Percentiles rank a stretch among this genome's conserved stretches.
Evolutionary conservation across 2,113 vertebrate species (phyloP).

Genomic region (Tachycineta bicolor): DNA sequence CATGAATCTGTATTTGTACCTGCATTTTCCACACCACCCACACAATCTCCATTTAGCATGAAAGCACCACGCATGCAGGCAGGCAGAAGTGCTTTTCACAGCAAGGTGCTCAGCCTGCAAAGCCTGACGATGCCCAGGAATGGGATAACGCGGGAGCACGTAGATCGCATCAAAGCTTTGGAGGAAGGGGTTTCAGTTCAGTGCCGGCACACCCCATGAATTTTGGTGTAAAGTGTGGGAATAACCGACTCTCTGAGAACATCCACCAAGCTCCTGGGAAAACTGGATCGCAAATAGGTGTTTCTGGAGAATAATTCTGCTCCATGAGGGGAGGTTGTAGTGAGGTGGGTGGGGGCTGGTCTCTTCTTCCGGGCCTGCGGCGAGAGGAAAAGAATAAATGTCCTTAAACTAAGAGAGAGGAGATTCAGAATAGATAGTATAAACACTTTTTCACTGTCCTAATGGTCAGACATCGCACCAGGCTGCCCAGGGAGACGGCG

Average conservation of each 20-base stretch:
- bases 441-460: neutral
- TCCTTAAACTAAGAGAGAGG: neutral
- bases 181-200: neutral
- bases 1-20: neutral
- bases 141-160: accelerated
- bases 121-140: accelerated
- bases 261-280: accelerated
- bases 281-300: accelerated
- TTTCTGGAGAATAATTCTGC: neutral
- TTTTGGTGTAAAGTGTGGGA: accelerated
- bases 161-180: accelerated
- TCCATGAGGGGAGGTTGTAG: accelerated
- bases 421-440: neutral
- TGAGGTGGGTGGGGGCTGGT: neutral
- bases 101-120: neutral
- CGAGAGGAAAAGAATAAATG: neutral
- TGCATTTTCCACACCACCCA: neutral
- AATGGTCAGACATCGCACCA: neutral
- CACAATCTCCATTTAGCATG: neutral
- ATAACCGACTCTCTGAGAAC: neutral
- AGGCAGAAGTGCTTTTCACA: accelerated
- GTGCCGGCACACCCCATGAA: accelerated
- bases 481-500: neutral
- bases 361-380: neutral
- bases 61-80: accelerated